Evolutionary conservation across 2,888 invertebrate genomes (phyloP).

Genomic region (Tenthredo notha): DNA sequence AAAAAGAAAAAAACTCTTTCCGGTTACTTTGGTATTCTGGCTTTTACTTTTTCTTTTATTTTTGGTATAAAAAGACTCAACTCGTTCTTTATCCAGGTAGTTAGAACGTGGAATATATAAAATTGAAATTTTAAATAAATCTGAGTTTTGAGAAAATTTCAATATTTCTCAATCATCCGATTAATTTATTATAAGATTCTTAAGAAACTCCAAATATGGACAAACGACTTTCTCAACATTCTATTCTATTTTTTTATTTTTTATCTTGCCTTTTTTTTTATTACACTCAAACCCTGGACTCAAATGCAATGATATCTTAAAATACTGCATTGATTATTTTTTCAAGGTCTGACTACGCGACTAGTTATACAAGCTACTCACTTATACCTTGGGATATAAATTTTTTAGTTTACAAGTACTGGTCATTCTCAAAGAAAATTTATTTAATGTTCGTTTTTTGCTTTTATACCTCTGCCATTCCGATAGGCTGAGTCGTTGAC

Average conservation of each 20-base stretch:
- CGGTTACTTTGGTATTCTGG: neutral
- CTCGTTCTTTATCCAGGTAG: too few relatives aligned
- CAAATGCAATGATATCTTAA: neutral
- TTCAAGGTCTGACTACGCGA: neutral
- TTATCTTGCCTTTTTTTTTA: neutral
- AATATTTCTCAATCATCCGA: too few relatives aligned
- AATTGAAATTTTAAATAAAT: too few relatives aligned
- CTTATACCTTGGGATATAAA: neutral
- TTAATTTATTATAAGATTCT: too few relatives aligned
- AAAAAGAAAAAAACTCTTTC: neutral
- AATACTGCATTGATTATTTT: constrained; percentile 3
- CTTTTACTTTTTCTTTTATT: neutral
- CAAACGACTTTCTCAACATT: neutral
- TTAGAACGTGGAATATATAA: neutral
- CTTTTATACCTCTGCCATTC: constrained; percentile 80
- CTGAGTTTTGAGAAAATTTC: too few relatives aligned
- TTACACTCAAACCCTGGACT: neutral
- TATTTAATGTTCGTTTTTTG: too few relatives aligned
- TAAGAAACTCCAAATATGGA: neutral
- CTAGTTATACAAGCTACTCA: neutral
- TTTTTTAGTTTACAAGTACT: neutral
- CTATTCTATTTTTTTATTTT: neutral
- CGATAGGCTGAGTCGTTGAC: constrained; percentile 89
- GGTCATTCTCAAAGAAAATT: neutral
- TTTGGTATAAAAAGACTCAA: too few relatives aligned